Percentiles rank a stretch among this genome's conserved stretches.
These are phyloP conservation scores for Calephelis virginiensis DNA, from an alignment of 1,140 invertebrate genomes.

Conservation along the genomic window DNA sequence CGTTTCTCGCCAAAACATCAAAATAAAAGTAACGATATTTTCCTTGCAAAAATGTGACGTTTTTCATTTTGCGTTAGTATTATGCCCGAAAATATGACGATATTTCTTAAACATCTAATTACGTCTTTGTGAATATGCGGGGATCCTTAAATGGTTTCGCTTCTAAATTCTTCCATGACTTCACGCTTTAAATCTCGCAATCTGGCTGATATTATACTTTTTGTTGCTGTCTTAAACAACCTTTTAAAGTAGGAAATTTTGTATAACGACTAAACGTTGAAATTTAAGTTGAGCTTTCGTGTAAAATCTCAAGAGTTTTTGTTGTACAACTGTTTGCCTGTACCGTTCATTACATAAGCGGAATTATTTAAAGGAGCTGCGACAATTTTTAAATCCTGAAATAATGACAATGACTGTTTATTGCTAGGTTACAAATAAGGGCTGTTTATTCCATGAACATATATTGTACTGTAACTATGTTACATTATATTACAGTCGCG, in stretches of 20 bases:
- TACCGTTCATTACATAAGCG: too few relatives aligned
- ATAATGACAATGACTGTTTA: too few relatives aligned
- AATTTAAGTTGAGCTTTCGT: too few relatives aligned
- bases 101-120: constrained; percentile 12
- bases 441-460: too few relatives aligned
- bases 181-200: constrained; percentile 13
- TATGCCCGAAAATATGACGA: constrained; percentile 9
- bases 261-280: too few relatives aligned
- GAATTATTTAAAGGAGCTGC: too few relatives aligned
- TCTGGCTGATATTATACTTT: constrained; percentile 7
- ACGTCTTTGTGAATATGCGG: constrained; percentile 13
- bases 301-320: too few relatives aligned
- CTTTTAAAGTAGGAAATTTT: neutral
- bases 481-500: too few relatives aligned
- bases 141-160: constrained; percentile 9
- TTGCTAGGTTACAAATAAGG: too few relatives aligned
- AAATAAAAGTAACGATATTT: constrained; percentile 7
- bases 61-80: constrained; percentile 7
- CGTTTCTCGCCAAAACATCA: neutral
- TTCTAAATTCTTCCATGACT: constrained; percentile 13
- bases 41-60: constrained; percentile 2
- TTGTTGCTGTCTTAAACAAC: neutral
- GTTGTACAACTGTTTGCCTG: too few relatives aligned
- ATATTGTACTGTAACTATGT: too few relatives aligned
- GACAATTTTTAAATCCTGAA: too few relatives aligned